Percentiles rank a stretch among this genome's conserved stretches.
Evolutionary conservation across 2,797 vertebrate species (phyloP).

Genomic region (Serranus cabrilla): DNA sequence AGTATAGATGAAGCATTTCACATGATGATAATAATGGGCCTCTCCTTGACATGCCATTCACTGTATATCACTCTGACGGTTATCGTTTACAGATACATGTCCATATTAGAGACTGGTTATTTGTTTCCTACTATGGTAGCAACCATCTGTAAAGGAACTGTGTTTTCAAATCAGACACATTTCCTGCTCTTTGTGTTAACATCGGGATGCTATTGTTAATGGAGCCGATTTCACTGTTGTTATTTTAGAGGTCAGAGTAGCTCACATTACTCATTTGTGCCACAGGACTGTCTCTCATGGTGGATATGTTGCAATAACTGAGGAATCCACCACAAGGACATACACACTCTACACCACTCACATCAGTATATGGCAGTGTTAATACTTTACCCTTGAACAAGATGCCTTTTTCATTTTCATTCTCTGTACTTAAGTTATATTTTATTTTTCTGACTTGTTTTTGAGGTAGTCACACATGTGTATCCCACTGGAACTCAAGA

Average conservation of each 20-base stretch:
- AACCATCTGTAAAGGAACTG: constrained; percentile 11
- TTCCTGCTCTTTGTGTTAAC: constrained; percentile 23
- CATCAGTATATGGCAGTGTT: constrained; percentile 59
- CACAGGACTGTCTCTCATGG: constrained; percentile 56
- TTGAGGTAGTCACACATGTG: constrained; percentile 45
- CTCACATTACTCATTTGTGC: constrained; percentile 42
- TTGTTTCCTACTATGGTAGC: constrained; percentile 36
- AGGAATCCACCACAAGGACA: constrained; percentile 37
- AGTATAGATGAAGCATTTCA: constrained; percentile 37
- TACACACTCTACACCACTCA: constrained; percentile 31
- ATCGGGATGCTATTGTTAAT: constrained; percentile 21
- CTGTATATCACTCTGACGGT: constrained; percentile 57
- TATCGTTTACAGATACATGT: constrained; percentile 67
- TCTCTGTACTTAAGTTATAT: constrained; percentile 37
- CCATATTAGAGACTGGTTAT: constrained; percentile 36
- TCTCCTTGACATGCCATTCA: constrained; percentile 53
- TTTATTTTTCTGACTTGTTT: constrained; percentile 39
- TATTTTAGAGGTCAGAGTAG: constrained; percentile 11
- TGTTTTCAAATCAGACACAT: constrained; percentile 14
- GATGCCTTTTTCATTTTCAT: constrained; percentile 79
- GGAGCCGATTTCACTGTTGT: constrained; percentile 32
- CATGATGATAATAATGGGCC: constrained; percentile 32
- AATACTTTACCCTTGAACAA: constrained; percentile 62
- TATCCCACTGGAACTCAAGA: constrained; percentile 58
- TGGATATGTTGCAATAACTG: constrained; percentile 50